Percentiles rank a stretch among this genome's conserved stretches.
Conservation (phyloP, 2,888 invertebrate species). For the Muschampia plurimacula region DNA sequence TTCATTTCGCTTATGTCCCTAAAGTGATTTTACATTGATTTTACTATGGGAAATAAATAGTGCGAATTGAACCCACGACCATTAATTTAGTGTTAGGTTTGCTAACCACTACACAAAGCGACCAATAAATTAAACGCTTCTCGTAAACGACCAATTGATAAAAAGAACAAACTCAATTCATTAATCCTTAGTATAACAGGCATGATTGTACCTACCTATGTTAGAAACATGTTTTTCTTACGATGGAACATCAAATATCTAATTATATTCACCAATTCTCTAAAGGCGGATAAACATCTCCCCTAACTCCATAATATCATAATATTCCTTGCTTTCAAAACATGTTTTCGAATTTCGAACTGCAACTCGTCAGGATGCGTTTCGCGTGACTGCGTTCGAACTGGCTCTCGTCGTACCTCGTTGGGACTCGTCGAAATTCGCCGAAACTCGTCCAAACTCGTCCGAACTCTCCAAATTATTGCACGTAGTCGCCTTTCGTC, state of each 20-base stretch:
- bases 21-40: no score
- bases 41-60: no score
- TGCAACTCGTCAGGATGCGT: constrained; percentile 25
- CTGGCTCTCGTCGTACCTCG: constrained; percentile 8
- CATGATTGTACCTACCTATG: no score
- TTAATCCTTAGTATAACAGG: no score
- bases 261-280: not conserved
- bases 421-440: constrained; percentile 26
- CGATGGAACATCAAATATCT: not conserved
- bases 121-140: no score
- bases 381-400: constrained; percentile 26
- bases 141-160: no score
- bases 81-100: no score
- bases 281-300: no score
- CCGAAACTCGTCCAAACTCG: constrained; percentile 35
- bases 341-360: constrained; percentile 46
- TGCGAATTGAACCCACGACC: no score
- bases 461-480: constrained; percentile 33
- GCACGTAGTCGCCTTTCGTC: constrained; percentile 28
- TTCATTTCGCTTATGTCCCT: no score
- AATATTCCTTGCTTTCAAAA: constrained; percentile 43
- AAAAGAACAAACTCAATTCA: no score
- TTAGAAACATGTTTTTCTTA: not conserved
- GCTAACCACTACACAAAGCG: no score
- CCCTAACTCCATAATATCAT: constrained; percentile 5